phyloP scores from a whole-genome alignment of 2,888 invertebrate species.

The Mythimna vitellina region DNA sequence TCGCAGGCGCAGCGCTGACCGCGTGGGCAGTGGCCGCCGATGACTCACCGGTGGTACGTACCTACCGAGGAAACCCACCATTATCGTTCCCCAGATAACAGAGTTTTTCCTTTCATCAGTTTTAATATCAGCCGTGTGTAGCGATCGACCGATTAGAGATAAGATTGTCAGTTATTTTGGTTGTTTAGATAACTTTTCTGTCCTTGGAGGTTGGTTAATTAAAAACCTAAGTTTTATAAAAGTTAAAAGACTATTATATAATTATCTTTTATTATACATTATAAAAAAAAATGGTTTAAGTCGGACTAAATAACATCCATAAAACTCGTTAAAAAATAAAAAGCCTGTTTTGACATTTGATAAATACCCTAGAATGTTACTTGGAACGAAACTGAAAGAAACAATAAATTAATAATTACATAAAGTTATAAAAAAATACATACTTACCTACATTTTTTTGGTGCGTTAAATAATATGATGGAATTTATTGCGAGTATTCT shows the following conservation, averaged over 20 bases:
- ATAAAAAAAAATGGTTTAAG: no score
- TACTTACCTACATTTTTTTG: no score
- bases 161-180: slow-evolving; percentile 35
- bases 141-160: slow-evolving; percentile 7
- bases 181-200: slow-evolving; percentile 21
- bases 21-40: slow-evolving; percentile 91
- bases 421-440: no score
- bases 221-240: not conserved
- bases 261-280: no score
- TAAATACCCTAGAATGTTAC: no score
- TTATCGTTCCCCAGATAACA: slow-evolving; percentile 48
- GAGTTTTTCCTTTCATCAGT: slow-evolving; percentile 21
- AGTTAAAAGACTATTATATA: not conserved
- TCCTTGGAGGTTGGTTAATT: not conserved
- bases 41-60: slow-evolving; percentile 84
- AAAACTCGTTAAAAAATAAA: no score
- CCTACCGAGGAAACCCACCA: slow-evolving; percentile 58
- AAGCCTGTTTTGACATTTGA: no score
- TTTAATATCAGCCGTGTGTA: slow-evolving; percentile 39
- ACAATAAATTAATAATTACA: no score
- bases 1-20: slow-evolving; percentile 91
- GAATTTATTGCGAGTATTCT: no score
- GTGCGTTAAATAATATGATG: no score
- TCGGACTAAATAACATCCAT: no score
- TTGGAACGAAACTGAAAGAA: no score